Conservation (phyloP, 1,140 invertebrate genomes). For the Helicoverpa zea region DNA sequence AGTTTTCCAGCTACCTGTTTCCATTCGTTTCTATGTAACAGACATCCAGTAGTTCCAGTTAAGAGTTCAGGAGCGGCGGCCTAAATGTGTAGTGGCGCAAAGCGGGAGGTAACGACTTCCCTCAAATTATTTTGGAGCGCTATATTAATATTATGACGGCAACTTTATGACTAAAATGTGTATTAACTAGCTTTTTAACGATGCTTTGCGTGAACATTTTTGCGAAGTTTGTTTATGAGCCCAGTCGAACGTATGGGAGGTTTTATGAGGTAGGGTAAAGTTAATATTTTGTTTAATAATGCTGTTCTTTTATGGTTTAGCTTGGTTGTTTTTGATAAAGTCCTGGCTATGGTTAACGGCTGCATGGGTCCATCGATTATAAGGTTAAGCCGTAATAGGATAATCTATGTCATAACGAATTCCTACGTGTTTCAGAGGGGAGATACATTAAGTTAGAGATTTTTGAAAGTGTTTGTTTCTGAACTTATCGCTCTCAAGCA, state of each 20-base stretch:
- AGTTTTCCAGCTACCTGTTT: neutral
- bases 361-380: no score
- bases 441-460: no score
- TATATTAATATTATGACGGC: slow-evolving; percentile 44
- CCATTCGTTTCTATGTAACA: slow-evolving; percentile 33
- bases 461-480: no score
- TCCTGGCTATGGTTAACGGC: no score
- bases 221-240: slow-evolving; percentile 6
- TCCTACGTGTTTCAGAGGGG: no score
- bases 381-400: no score
- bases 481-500: no score
- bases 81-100: slow-evolving; percentile 61
- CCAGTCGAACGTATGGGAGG: neutral
- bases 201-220: slow-evolving; percentile 12
- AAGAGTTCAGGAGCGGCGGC: slow-evolving; percentile 54
- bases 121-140: slow-evolving; percentile 55
- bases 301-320: neutral
- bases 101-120: slow-evolving; percentile 57
- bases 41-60: slow-evolving; percentile 29
- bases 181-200: slow-evolving; percentile 42
- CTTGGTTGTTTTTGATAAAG: neutral
- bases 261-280: slow-evolving; percentile 4
- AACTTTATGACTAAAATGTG: slow-evolving; percentile 48
- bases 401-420: no score
- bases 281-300: no score